These are phyloP conservation scores for Leiothrix lutea DNA, from an alignment of 2,113 vertebrate genomes.

Conservation along the genomic window DNA sequence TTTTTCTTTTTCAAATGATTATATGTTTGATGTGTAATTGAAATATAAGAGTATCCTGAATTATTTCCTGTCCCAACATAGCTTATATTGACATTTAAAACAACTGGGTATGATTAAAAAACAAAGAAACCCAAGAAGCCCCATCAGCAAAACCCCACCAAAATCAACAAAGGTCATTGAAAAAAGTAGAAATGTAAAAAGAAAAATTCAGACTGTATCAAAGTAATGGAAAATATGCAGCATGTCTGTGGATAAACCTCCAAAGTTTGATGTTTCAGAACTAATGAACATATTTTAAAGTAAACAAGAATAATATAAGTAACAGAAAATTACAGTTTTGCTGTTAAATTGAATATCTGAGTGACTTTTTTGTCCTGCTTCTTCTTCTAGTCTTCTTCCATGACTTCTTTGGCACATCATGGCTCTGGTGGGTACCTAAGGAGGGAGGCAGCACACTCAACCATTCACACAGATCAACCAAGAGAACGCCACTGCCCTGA, in stretches of 20 bases:
- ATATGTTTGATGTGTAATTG: background rate
- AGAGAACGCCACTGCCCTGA: fast-evolving
- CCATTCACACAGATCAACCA: background rate
- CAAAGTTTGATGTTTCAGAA: background rate
- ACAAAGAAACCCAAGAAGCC: fast-evolving
- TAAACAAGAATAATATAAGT: background rate
- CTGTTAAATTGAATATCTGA: background rate
- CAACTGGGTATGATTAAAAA: background rate
- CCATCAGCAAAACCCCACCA: background rate
- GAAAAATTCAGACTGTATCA: background rate
- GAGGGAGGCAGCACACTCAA: background rate
- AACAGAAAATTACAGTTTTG: background rate
- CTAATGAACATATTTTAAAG: fast-evolving
- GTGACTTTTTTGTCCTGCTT: background rate
- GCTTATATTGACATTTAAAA: background rate
- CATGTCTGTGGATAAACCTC: background rate
- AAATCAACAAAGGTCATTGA: fast-evolving
- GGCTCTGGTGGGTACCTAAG: background rate
- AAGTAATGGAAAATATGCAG: background rate
- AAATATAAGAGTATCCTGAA: background rate
- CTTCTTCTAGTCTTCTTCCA: background rate
- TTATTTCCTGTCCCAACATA: background rate
- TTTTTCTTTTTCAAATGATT: background rate
- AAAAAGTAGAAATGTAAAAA: background rate
- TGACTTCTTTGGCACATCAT: background rate